Base-by-base conservation (phyloP, 1,140 invertebrate species). In the Aphidius ervi region DNA sequence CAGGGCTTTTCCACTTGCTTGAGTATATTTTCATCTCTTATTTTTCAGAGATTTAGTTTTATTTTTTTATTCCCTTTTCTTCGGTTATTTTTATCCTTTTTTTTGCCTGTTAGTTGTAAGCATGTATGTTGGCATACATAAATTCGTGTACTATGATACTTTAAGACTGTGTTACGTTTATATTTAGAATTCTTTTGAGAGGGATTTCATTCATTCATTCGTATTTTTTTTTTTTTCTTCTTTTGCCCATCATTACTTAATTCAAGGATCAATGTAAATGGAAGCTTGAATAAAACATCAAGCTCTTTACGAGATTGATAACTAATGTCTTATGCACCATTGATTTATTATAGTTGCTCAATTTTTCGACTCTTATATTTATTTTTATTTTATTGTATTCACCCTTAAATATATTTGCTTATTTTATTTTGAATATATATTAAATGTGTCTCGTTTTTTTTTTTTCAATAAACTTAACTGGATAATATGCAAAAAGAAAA, bases 1-100 rank as follows among this genome's bases (percentile, higher is more conserved):
- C 16, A 16, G 23, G 23, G 23, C 2, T 31, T 31, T 31, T 31
- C 23, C 23, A 7, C 42, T 43, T 40, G 41, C 52, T 41, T n/a
- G 40, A 54, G 39, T 52, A 54, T 10, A 54, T 54, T 54, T 54
- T 54, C 49, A 52, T 52, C 39, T 39, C 52, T 54, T 40, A 54
- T 54, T 54, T 37, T 37, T 37, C 31, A 1, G 4, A 9, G 49
- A 10, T 10, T 40, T 16, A 16, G 16, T 16, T 16, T 16, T 42
- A 43, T 40, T 43, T 41, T 2, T 39, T n/a, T 10, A n/a, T 40
- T 54, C 39, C 6, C 41, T 54, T 16, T 40, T 39, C 39, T 16
- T 9, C 1, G 20, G 5, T 6, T 52, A 54, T 40, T 54, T 16
- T 54, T 40, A 10, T 42, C 20, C 42, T 39, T 54, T 16, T 40